These are phyloP conservation scores for Darwinula stevensoni DNA, from an alignment of 2,888 invertebrate species.

Conservation along the genomic window DNA sequence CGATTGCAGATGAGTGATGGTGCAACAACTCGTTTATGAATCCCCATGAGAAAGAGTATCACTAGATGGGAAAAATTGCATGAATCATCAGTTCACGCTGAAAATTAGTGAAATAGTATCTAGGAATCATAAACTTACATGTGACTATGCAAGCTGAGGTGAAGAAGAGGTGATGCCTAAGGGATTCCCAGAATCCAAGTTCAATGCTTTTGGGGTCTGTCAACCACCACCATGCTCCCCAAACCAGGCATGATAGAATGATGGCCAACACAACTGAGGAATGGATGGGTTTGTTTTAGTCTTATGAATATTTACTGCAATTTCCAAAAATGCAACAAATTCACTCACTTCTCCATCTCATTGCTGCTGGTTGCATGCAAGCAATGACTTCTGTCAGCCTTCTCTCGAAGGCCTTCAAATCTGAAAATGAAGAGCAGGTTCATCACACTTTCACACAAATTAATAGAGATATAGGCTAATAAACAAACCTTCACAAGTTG, in stretches of 20 bases:
- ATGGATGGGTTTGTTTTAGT: constrained; percentile 1
- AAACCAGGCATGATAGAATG: constrained; percentile 63
- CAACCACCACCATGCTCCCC: constrained; percentile 87
- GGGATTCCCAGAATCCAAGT: constrained; percentile 61
- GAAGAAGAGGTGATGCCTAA: constrained; percentile 81
- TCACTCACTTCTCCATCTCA: constrained; percentile 71
- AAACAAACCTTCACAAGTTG: too few relatives aligned
- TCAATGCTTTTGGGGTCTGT: constrained; percentile 77
- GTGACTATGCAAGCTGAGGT: constrained; percentile 53
- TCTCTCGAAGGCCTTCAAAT: constrained; percentile 90
- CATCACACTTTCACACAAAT: too few relatives aligned
- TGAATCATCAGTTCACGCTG: too few relatives aligned
- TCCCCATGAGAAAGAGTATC: constrained; percentile 59
- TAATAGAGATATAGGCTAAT: too few relatives aligned
- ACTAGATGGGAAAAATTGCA: constrained; percentile 28
- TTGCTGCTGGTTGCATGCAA: constrained; percentile 72
- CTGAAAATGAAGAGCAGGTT: constrained; percentile 19
- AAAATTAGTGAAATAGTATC: too few relatives aligned
- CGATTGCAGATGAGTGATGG: constrained; percentile 81
- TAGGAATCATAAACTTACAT: constrained; percentile 23
- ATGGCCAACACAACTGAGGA: constrained; percentile 47
- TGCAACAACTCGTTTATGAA: constrained; percentile 83
- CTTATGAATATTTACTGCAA: neutral
- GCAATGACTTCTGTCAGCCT: constrained; percentile 88
- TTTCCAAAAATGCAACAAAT: neutral